A percentile compares a stretch with the other conserved stretches of the same genome.
Evolutionary conservation across 2,113 vertebrate species (phyloP).

Genomic region (Macaca fascicularis): T2T-MFA8v1.1 NC_088395.1:112508501-112509000

Average conservation of each 20-base stretch:
- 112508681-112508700: constrained; percentile 6
- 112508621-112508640: background rate
- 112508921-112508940: background rate
- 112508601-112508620: background rate
- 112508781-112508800: background rate
- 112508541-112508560: background rate
- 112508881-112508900: constrained; percentile 2
- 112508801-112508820: background rate
- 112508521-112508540: background rate
- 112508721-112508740: background rate
- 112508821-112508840: background rate
- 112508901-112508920: constrained; percentile 41
- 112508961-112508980: constrained; percentile 71
- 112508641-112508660: background rate
- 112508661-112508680: background rate
- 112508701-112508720: background rate
- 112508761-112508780: background rate
- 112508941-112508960: constrained; percentile 56
- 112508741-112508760: background rate
- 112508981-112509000: constrained; percentile 74
- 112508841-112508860: constrained; percentile 43
- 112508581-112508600: constrained; percentile 22
- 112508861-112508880: constrained; percentile 11
- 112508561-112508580: background rate
- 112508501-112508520: background rate